Percentiles rank a stretch among this genome's conserved stretches.
These are phyloP conservation scores for Morone chrysops DNA, from an alignment of 2,113 vertebrate genomes.

Conservation along the genomic window DNA sequence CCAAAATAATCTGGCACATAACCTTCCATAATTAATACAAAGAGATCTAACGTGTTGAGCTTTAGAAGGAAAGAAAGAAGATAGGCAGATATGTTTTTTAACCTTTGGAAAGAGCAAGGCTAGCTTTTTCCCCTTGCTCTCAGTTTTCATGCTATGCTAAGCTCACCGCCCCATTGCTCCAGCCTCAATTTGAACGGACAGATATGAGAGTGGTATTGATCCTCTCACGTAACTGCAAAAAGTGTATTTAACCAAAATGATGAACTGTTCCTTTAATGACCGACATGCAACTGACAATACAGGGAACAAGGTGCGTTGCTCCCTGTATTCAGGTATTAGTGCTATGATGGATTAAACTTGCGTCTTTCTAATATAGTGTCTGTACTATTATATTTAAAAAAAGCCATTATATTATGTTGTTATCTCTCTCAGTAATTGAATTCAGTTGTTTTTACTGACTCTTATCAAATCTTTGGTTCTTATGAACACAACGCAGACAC, in stretches of 20 bases:
- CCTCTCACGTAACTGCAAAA: neutral
- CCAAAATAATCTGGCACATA: neutral
- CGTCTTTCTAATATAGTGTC: neutral
- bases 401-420: neutral
- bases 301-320: neutral
- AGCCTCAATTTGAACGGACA: too few relatives aligned
- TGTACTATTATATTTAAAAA: neutral
- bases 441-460: neutral
- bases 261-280: neutral
- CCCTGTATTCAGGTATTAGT: neutral
- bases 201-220: too few relatives aligned
- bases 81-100: too few relatives aligned
- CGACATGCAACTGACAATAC: too few relatives aligned
- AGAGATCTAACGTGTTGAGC: neutral
- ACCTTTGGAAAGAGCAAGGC: neutral
- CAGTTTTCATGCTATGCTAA: too few relatives aligned
- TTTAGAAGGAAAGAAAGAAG: too few relatives aligned
- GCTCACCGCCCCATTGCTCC: too few relatives aligned
- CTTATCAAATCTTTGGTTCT: slow-evolving; percentile 2
- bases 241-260: neutral
- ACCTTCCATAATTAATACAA: neutral
- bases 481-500: slow-evolving; percentile 11
- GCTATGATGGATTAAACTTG: neutral
- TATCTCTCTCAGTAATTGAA: neutral
- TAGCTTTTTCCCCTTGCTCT: neutral